Evolutionary conservation across 2,888 invertebrate genomes (phyloP), one percentile per base, ranked within the genome.

Genomic region (Drosophila parthenogenetica): DNA sequence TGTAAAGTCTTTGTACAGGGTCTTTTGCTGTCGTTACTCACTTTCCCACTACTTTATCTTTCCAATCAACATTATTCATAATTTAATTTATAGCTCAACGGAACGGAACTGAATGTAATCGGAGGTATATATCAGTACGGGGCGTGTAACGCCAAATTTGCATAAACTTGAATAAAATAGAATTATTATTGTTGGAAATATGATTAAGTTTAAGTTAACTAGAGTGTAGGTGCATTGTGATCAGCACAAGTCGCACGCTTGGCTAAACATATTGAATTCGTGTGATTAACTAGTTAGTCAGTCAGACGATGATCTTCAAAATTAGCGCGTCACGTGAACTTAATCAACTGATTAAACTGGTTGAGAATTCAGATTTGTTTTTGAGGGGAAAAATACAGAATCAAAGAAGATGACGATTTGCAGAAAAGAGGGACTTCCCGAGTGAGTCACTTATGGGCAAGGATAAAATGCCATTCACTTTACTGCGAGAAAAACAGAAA

Each of bases 361-460:
- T 76, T 74, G 43, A 0, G 3, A 0, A 16, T 25, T 29, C 8
- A 16, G 14, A 51, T 19, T 8, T 37, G 13, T 37, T 29, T 29
- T 14, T 0, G 8, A 1, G 22, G 19, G 16, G 13, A 10, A 54
- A 22, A 29, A 57, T 25, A 63, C 40, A 29, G 43, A 14, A 13
- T 35, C 11, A 32, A 32, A 13, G 11, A 14, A 46, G 7, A 4
- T 49, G 25, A 50, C 49, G 43, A 17, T 37, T 5, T 29, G 29
- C 8, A 29, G 29, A 16, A 16, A 4, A 32, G 25, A 46, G 57
- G 73, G 54, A 39, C 37, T 69, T 61, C 54, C 59, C 60, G 25
- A 19, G 42, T 73, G 74, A 74, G n/a, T 65, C 74, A n/a, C 14
- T n/a, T 4, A 11, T 16, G 1, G 10, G 22, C 72, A 73, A 77